A percentile compares a stretch with the other conserved stretches of the same genome.
phyloP scores from a whole-genome alignment of 2,888 invertebrate genomes.

The Leucophenga maculata region DNA sequence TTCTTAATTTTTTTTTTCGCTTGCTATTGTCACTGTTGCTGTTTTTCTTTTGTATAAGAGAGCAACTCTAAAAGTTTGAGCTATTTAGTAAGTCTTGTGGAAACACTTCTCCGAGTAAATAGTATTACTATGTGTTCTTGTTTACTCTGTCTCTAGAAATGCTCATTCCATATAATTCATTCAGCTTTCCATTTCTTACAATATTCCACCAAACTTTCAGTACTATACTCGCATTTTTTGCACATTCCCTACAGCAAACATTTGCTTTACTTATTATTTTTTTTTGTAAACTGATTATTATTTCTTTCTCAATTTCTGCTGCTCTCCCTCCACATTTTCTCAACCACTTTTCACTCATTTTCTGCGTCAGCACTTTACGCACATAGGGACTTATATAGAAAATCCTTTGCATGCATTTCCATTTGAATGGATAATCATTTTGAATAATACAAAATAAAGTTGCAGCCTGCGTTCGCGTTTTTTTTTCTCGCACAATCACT shows the following conservation, averaged over 20 bases:
- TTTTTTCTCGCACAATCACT: background rate
- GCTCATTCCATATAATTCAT: no score
- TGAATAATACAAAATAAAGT: constrained; percentile 43
- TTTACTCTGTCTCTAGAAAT: no score
- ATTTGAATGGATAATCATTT: constrained; percentile 70
- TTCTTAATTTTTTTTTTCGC: background rate
- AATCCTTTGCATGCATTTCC: constrained; percentile 66
- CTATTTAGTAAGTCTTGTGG: no score
- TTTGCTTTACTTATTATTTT: background rate
- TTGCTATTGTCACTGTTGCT: constrained; percentile 1
- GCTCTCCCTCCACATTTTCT: background rate
- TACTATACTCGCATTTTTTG: no score
- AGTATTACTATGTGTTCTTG: no score
- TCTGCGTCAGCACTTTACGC: constrained; percentile 44
- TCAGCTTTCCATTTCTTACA: background rate
- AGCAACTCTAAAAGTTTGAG: background rate
- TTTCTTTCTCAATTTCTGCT: background rate
- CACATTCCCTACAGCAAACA: background rate
- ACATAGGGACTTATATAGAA: constrained; percentile 59
- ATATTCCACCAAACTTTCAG: background rate
- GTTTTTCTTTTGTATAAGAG: background rate
- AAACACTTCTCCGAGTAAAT: no score
- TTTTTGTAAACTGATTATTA: background rate
- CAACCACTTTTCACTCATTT: background rate
- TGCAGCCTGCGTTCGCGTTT: constrained; percentile 15